Conservation (phyloP, 1,140 invertebrate species). For the Littorina saxatilis region DNA sequence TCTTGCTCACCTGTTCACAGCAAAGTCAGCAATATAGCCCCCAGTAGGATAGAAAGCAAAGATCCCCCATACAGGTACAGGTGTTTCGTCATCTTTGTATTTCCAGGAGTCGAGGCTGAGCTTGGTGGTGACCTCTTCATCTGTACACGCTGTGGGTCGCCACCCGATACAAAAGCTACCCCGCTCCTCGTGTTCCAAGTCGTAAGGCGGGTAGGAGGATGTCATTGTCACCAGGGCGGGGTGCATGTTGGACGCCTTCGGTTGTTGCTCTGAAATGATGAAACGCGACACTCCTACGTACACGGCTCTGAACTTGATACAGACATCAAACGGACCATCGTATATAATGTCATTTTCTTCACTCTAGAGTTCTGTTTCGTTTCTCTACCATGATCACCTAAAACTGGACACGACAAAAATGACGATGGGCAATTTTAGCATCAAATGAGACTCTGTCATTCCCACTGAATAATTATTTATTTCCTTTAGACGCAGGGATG, state of each 20-base stretch:
- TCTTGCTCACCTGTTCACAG: conserved; percentile 20
- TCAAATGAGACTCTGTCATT: no score
- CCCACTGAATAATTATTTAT: no score
- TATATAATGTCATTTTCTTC: no score
- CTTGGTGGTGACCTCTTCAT: not conserved
- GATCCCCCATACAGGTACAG: conserved; percentile 12
- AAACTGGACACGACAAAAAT: no score
- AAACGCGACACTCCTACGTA: no score
- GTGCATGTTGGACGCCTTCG: not conserved
- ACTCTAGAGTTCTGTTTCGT: no score
- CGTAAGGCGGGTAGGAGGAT: not conserved
- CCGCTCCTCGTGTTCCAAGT: not conserved
- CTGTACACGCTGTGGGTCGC: not conserved
- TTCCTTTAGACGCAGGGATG: no score
- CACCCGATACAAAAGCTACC: conserved; percentile 4
- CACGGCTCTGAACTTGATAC: no score
- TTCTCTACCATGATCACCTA: no score
- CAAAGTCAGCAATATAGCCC: conserved; percentile 3
- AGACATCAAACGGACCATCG: no score
- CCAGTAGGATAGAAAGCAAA: conserved; percentile 17
- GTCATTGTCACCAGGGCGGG: not conserved
- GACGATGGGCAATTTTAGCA: no score
- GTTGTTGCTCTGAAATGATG: not conserved
- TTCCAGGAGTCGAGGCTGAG: not conserved
- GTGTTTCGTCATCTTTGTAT: not conserved